phyloP scores from a whole-genome alignment of 2,113 vertebrate genomes.

The Tupaia chinensis region DNA sequence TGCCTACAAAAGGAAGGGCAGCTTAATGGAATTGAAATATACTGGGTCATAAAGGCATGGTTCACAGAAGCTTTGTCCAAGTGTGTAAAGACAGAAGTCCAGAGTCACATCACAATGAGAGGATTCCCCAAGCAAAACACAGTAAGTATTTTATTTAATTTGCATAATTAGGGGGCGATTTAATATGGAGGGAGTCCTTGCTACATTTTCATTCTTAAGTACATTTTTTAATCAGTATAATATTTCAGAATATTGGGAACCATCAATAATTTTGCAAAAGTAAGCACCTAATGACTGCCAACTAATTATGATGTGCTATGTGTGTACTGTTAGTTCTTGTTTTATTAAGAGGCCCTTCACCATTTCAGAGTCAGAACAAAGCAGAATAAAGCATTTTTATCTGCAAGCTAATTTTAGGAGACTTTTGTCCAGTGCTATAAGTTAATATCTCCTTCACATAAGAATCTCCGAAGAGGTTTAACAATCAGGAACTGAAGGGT shows the following conservation, averaged over 20 bases:
- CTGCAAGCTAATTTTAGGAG: conserved; percentile 8
- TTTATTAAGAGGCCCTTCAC: background rate
- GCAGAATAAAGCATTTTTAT: conserved; percentile 6
- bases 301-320: background rate
- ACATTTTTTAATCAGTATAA: background rate
- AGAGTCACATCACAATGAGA: background rate
- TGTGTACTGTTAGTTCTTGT: background rate
- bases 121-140: background rate
- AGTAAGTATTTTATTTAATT: conserved; percentile 34
- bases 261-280: background rate
- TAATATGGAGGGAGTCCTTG: background rate
- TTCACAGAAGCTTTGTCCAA: background rate
- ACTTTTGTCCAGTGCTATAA: background rate
- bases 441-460: background rate
- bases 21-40: background rate
- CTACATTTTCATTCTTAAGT: background rate
- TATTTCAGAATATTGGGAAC: background rate
- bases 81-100: background rate
- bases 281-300: background rate
- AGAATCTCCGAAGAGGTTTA: background rate
- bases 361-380: background rate
- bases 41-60: background rate
- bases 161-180: conserved; percentile 30
- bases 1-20: background rate
- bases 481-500: background rate